Base-by-base conservation (phyloP, 2,797 vertebrate genomes). In the Acanthis flammea region DNA sequence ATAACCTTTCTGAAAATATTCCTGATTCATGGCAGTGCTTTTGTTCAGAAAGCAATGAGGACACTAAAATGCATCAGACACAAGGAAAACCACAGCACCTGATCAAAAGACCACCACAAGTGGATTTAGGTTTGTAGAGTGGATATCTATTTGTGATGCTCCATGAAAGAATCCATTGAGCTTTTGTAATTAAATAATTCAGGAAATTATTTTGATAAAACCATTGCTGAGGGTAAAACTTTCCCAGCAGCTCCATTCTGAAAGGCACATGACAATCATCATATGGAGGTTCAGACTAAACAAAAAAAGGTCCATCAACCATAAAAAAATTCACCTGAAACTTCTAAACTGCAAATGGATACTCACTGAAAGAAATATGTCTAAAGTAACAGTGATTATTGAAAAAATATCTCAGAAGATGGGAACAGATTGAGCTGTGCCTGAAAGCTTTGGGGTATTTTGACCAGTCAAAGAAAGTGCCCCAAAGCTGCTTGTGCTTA, bases 291-390 rank as follows among this genome's bases (percentile, higher is more conserved):
- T 75, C 50, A 39, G 57, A 37, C 9, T 12, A 47, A 39, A 8
- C 58, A 23, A 70, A 83, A 54, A 83, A 62, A 51, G 7, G 8
- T 51, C 2, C 19, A 74, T 31, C 2, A 1, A 37, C 25, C 72
- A 44, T 41, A 17, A 62, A 68, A 54, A 84, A 53, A 24, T 6
- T 23, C 1, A 25, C 71, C 68, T 74, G 22, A 39, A 39, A 14
- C 58, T 93, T 81, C 44, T 70, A 45, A 90, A 73, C 33, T 66
- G 37, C 30, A 78, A 81, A 76, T 39, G n/a, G n/a, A 71, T n/a
- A 31, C 7, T 51, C 39, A 48, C 7, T 0, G 0, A 23, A 70
- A 88, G 35, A 84, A 95, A 47, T 47, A n/a, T 0, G 1, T 63
- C n/a, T 80, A 39, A 86, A 93, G 37, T 39, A 76, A 47, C 12